phyloP scores from a whole-genome alignment of 2,113 vertebrate genomes.

The Cisticola juncidis region DNA sequence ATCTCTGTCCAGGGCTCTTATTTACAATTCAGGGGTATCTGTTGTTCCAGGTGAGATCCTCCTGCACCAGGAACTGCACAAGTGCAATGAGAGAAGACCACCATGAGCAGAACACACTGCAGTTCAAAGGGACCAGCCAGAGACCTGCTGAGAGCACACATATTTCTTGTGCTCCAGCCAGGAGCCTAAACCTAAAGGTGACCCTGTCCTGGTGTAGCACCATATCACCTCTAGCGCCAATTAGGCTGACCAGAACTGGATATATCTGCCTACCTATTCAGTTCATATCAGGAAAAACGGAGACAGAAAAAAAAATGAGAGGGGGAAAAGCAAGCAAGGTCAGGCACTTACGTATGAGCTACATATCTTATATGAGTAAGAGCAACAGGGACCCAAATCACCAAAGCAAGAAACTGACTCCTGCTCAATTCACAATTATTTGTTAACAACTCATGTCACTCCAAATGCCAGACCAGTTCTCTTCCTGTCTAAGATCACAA shows the following conservation, averaged over 20 bases:
- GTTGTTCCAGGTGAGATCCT: not conserved
- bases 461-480: not conserved
- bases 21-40: not conserved
- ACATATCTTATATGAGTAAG: not conserved
- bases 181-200: slow-evolving; percentile 12
- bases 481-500: not conserved
- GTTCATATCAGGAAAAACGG: slow-evolving; percentile 13
- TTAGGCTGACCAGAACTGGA: not conserved
- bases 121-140: not conserved
- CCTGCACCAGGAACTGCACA: not conserved
- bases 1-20: not conserved
- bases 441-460: not conserved
- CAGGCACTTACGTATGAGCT: not conserved
- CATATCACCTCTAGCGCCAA: slow-evolving; percentile 4
- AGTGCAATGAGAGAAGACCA: not conserved
- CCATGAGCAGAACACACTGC: not conserved
- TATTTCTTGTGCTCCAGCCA: not conserved
- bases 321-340: not conserved
- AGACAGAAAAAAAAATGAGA: not conserved
- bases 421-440: not conserved
- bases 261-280: slow-evolving; percentile 26
- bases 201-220: not conserved
- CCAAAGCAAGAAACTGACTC: not conserved
- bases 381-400: not conserved
- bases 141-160: not conserved